phyloP scores from a whole-genome alignment of 64 coral and sea anemone genomes.

The Porites lutea region DNA sequence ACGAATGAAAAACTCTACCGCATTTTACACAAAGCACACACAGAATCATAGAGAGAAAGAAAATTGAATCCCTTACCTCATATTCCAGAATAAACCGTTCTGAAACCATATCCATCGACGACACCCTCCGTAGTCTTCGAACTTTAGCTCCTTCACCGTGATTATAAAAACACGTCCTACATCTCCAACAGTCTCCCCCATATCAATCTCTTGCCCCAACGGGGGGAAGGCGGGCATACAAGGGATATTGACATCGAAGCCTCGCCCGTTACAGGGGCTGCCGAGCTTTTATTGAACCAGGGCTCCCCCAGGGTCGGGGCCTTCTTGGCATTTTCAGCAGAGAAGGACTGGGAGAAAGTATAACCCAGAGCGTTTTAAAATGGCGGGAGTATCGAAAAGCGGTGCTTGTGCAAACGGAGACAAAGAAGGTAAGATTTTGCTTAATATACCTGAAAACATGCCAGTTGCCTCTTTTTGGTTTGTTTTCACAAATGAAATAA shows the following conservation, averaged over 20 bases:
- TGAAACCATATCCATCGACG: too few relatives aligned
- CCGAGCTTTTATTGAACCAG: not conserved
- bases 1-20: not conserved
- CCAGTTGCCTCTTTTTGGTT: not conserved
- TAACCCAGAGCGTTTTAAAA: not conserved
- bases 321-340: not conserved
- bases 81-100: too few relatives aligned
- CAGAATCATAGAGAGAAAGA: not conserved
- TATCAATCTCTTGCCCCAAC: not conserved
- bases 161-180: too few relatives aligned
- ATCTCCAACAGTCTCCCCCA: too few relatives aligned
- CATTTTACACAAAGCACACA: not conserved
- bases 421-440: not conserved
- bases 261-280: not conserved
- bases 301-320: not conserved
- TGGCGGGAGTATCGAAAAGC: not conserved
- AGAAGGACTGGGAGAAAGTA: not conserved
- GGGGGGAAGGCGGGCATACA: not conserved
- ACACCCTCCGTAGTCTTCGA: too few relatives aligned
- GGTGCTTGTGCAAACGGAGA: not conserved
- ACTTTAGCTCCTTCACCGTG: too few relatives aligned
- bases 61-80: too few relatives aligned
- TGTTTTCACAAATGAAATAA: not conserved
- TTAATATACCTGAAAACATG: not conserved
- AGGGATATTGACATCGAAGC: not conserved